Evolutionary conservation across 2,888 invertebrate genomes (phyloP).

Genomic region (Platycnemis pennipes): DNA sequence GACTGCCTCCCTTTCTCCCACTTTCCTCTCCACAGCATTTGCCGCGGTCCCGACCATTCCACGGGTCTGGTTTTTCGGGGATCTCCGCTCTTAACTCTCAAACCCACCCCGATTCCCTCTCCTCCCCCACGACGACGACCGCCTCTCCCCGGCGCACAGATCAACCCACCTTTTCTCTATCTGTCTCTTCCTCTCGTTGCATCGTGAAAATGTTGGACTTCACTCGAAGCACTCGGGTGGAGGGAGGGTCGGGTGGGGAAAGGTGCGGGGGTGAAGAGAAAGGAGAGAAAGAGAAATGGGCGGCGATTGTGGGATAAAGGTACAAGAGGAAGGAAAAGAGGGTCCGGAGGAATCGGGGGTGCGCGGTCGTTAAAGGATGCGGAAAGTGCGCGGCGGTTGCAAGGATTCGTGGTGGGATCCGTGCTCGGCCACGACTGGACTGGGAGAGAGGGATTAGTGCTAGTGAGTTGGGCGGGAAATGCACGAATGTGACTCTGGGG

Average conservation of each 20-base stretch:
- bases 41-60: too few relatives aligned
- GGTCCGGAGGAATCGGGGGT: neutral
- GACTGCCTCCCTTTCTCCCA: neutral
- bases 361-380: neutral
- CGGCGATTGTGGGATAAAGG: neutral
- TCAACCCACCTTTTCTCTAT: neutral
- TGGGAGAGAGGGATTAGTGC: too few relatives aligned
- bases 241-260: neutral
- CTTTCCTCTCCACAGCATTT: neutral
- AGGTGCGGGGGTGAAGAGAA: too few relatives aligned
- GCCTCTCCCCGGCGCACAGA: too few relatives aligned
- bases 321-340: neutral
- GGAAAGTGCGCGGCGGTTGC: neutral
- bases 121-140: too few relatives aligned
- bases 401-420: too few relatives aligned
- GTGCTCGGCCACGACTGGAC: too few relatives aligned
- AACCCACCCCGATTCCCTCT: too few relatives aligned
- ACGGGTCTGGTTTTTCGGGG: too few relatives aligned
- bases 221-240: neutral
- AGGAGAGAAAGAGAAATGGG: neutral
- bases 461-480: too few relatives aligned
- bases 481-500: too few relatives aligned
- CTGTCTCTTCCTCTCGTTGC: neutral
- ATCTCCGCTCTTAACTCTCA: too few relatives aligned
- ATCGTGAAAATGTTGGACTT: neutral